These are phyloP conservation scores for Bucorvus abyssinicus DNA, from an alignment of 2,797 vertebrate species.

Conservation along the genomic window DNA sequence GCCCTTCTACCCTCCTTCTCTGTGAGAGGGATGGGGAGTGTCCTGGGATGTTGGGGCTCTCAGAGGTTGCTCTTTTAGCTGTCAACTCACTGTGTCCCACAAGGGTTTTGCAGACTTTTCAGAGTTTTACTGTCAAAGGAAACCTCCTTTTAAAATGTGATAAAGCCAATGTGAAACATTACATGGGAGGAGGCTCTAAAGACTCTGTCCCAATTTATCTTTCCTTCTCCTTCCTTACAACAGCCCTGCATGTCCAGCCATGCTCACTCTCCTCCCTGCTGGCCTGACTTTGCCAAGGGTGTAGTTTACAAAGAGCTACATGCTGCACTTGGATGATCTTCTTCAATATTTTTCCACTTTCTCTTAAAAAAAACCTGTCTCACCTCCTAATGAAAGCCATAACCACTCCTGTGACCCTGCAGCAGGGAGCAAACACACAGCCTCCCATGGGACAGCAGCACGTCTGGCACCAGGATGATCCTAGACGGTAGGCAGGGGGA, in stretches of 20 bases:
- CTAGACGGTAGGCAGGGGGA: neutral
- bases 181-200: neutral
- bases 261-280: neutral
- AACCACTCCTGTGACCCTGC: neutral
- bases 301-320: neutral
- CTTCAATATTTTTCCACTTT: slow-evolving; percentile 27
- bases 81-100: neutral
- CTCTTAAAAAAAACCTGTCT: neutral
- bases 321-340: neutral
- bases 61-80: slow-evolving; percentile 4
- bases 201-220: neutral
- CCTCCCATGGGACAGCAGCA: neutral
- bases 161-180: neutral
- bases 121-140: slow-evolving; percentile 25
- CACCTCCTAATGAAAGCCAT: slow-evolving; percentile 8
- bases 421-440: neutral
- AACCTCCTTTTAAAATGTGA: neutral
- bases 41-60: neutral
- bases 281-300: neutral
- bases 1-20: neutral
- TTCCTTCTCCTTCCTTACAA: neutral
- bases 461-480: rapidly evolving
- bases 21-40: neutral
- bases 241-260: neutral
- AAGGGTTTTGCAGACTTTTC: slow-evolving; percentile 38